Conservation (phyloP, 2,113 vertebrate genomes). For the Leucopternis melanops region DNA sequence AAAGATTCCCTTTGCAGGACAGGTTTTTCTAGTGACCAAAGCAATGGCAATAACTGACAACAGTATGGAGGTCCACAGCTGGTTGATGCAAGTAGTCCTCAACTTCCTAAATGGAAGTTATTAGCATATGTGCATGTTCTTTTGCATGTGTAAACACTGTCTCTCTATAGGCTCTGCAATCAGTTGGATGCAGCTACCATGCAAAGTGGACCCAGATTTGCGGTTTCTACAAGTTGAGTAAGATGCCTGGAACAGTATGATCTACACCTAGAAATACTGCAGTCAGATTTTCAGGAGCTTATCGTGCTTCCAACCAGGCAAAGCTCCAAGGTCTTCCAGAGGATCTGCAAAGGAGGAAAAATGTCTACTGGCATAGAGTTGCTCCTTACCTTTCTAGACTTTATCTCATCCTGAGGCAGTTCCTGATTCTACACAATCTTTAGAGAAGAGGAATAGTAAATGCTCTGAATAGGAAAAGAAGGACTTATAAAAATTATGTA, state of each 20-base stretch:
- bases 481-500: not conserved
- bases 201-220: not conserved
- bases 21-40: not conserved
- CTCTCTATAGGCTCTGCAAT: not conserved
- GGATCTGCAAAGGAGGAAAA: not conserved
- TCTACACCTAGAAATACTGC: not conserved
- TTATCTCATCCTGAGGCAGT: not conserved
- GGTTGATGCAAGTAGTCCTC: not conserved
- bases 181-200: not conserved
- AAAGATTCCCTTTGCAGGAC: not conserved
- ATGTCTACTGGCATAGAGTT: not conserved
- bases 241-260: not conserved
- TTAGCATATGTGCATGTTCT: not conserved
- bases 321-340: not conserved
- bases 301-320: not conserved
- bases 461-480: not conserved
- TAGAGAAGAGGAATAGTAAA: not conserved
- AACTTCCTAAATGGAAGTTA: not conserved
- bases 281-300: not conserved
- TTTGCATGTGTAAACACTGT: not conserved
- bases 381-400: not conserved
- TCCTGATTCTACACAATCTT: not conserved
- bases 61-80: not conserved
- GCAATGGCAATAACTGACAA: not conserved
- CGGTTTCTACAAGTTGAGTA: not conserved